A percentile compares a stretch with the other conserved stretches of the same genome.
Conservation (phyloP, 2,797 vertebrate genomes). For the Parauchenoglanis punctatus region DNA sequence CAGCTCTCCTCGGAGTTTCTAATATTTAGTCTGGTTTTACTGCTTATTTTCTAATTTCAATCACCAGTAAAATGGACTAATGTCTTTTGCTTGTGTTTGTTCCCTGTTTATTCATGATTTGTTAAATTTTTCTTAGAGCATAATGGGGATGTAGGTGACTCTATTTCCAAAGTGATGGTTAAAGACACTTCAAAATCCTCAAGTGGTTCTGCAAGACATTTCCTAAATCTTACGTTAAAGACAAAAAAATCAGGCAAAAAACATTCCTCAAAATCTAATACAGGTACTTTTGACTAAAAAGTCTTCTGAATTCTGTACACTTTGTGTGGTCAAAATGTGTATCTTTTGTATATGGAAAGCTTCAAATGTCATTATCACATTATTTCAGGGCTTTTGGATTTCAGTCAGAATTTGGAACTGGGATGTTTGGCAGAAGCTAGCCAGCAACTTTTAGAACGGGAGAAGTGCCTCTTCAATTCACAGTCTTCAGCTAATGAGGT, state of each 20-base stretch:
- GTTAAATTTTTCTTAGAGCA: neutral
- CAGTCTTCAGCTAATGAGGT: slow-evolving; percentile 46
- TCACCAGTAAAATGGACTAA: neutral
- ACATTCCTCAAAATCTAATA: slow-evolving; percentile 9
- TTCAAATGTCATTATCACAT: neutral
- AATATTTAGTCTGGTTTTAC: too few relatives aligned
- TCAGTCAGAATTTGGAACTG: slow-evolving; percentile 61
- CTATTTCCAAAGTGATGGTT: neutral
- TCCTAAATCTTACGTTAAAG: neutral
- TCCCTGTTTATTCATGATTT: neutral
- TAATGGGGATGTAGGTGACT: neutral
- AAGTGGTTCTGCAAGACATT: neutral
- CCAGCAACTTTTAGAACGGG: slow-evolving; percentile 73
- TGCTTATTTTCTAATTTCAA: too few relatives aligned
- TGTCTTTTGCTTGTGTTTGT: neutral
- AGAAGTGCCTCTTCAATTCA: slow-evolving; percentile 68
- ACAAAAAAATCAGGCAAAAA: neutral
- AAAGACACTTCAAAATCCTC: neutral
- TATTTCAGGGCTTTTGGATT: slow-evolving; percentile 26
- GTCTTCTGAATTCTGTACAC: neutral
- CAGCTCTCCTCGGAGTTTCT: too few relatives aligned
- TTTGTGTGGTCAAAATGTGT: neutral
- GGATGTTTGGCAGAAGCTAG: slow-evolving; percentile 68
- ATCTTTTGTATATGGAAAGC: neutral
- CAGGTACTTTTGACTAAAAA: neutral